Evolutionary conservation across 2,113 vertebrate genomes (phyloP).

Genomic region (Podarcis muralis): DNA sequence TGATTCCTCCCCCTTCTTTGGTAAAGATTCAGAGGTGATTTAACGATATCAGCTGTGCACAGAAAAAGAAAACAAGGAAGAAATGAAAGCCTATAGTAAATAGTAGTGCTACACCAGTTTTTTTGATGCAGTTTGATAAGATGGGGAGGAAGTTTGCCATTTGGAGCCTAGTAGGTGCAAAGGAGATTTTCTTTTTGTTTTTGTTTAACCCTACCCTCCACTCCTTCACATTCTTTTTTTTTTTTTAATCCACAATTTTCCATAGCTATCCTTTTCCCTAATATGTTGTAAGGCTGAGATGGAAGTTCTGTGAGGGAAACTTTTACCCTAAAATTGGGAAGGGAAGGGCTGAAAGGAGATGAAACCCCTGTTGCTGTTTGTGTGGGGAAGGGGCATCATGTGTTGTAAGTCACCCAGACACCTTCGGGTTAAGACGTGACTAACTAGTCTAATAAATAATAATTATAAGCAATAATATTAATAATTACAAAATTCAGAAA

Average conservation of each 20-base stretch:
- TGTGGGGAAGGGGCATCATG: too few species aligned
- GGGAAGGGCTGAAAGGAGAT: too few species aligned
- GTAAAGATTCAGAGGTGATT: conserved; percentile 10
- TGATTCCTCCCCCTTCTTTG: not conserved
- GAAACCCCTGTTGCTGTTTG: too few species aligned
- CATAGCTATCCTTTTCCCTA: not conserved
- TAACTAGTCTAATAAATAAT: too few species aligned
- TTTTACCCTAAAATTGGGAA: too few species aligned
- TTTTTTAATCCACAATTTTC: not conserved
- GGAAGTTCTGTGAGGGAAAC: not conserved
- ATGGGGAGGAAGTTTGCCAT: not conserved
- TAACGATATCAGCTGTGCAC: not conserved
- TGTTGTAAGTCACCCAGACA: too few species aligned
- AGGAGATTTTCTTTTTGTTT: not conserved
- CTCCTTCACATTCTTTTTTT: not conserved
- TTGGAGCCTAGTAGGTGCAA: not conserved
- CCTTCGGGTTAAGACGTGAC: too few species aligned
- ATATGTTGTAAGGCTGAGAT: not conserved
- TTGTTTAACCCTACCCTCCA: not conserved
- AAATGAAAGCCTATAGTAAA: not conserved
- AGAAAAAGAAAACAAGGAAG: not conserved
- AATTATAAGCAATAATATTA: too few species aligned
- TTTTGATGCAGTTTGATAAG: not conserved
- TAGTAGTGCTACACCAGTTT: not conserved
- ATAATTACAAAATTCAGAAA: not conserved